Evolutionary conservation across 1,140 invertebrate genomes (phyloP), one percentile per base, ranked within the genome.

Genomic region (Pseudoatta argentina): DNA sequence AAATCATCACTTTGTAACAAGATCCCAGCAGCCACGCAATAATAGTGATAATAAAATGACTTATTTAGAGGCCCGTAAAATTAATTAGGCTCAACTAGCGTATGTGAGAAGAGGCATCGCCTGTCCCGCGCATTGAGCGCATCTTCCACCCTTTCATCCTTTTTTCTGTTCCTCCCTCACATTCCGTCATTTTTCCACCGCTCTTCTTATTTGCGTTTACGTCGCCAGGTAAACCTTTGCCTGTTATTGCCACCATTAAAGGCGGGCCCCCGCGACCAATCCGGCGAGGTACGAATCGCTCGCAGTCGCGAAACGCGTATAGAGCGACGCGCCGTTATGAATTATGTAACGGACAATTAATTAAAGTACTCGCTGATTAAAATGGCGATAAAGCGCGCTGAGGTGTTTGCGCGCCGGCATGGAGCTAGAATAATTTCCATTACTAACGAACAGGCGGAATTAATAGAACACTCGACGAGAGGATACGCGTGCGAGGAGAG

Each of bases 281-380:
- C 73, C 66, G n/a, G 39, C 30, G 14, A 44, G 27, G 72, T 66
- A 72, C 59, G 88, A 87, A 85, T 89, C 57, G 85, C 64, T 67
- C 87, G 72, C 30, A 72, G 48, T 24, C 57, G 57, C 71, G 30
- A 55, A 24, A 53, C 51, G 55, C 67, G 67, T 48, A 59, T 34
- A 59, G 55, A 73, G 53, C 79, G 69, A 83, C 69, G 55, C 82
- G 66, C 34, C 48, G 18, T 57, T 88, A 91, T 91, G 89, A 91
- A 91, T 90, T 91, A 91, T 91, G 88, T 90, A 90, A 72, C 72
- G 87, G 78, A 91, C 90, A 90, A 91, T 91, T 90, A 88, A 91
- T 90, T 88, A 81, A 90, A 91, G 89, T 88, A 78, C 82, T 78
- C 89, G 83, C 86, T 88, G 89, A 91, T 91, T 90, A 90, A 86